Evolutionary conservation across 2,113 vertebrate species (phyloP).

Genomic region (Turnix velox): DNA sequence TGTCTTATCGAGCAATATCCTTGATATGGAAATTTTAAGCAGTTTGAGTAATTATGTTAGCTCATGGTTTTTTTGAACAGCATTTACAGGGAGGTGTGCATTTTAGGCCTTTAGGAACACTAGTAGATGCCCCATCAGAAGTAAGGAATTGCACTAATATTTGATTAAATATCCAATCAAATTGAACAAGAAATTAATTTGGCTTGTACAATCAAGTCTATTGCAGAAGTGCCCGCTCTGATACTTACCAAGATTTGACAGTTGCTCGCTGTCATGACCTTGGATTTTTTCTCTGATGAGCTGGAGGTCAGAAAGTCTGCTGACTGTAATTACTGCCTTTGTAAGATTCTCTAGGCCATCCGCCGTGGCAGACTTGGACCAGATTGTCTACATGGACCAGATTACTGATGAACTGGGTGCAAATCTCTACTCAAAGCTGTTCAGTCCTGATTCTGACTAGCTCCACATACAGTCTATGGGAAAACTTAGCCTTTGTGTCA

Average conservation of each 20-base stretch:
- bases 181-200: slow-evolving; percentile 57
- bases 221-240: slow-evolving; percentile 2
- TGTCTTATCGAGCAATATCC: not conserved
- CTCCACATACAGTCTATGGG: not conserved
- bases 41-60: not conserved
- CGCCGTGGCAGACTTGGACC: not conserved
- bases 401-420: not conserved
- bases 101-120: not conserved
- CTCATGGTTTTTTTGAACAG: not conserved
- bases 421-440: not conserved
- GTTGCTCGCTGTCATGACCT: not conserved
- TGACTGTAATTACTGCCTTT: not conserved
- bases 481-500: not conserved
- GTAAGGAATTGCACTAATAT: slow-evolving; percentile 8
- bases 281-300: not conserved
- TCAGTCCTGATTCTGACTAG: not conserved
- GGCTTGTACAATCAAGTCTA: slow-evolving; percentile 31
- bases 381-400: not conserved
- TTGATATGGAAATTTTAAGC: not conserved
- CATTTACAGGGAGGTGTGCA: not conserved
- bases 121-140: not conserved
- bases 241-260: slow-evolving; percentile 4
- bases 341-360: not conserved
- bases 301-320: not conserved
- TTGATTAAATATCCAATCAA: slow-evolving; percentile 57